Evolutionary conservation across 2,888 invertebrate genomes (phyloP).

Genomic region (Mythimna vitellina): DNA sequence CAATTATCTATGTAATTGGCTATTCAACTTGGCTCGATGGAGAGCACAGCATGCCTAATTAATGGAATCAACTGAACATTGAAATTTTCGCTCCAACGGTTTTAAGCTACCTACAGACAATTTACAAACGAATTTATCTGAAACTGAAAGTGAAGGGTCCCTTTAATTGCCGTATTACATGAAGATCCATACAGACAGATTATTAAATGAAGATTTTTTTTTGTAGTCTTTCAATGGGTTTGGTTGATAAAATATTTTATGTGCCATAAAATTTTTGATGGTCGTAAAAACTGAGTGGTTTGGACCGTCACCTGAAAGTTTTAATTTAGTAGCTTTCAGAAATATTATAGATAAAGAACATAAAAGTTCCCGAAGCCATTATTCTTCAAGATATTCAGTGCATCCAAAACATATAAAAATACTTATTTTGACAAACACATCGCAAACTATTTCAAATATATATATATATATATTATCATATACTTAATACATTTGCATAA

Average conservation of each 20-base stretch:
- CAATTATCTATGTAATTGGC: constrained; percentile 90
- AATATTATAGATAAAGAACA: constrained; percentile 15
- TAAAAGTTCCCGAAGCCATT: constrained; percentile 9
- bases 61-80: constrained; percentile 88
- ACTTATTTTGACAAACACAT: background rate
- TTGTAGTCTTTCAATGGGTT: constrained; percentile 26
- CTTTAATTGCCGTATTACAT: constrained; percentile 49
- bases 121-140: constrained; percentile 75
- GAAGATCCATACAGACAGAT: constrained; percentile 14
- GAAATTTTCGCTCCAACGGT: constrained; percentile 85
- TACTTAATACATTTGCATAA: too few species aligned
- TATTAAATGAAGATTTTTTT: constrained; percentile 11
- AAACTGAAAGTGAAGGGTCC: constrained; percentile 65
- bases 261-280: constrained; percentile 48
- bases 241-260: constrained; percentile 45
- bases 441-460: background rate
- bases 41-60: constrained; percentile 86
- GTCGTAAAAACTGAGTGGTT: constrained; percentile 55
- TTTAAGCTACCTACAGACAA: constrained; percentile 72
- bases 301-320: constrained; percentile 53
- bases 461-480: too few species aligned
- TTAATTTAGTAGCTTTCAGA: constrained; percentile 42
- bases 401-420: background rate
- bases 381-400: background rate
- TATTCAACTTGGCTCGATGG: constrained; percentile 87